These are phyloP conservation scores for Netelia inedita DNA, from an alignment of 2,888 invertebrate species.

Conservation along the genomic window DNA sequence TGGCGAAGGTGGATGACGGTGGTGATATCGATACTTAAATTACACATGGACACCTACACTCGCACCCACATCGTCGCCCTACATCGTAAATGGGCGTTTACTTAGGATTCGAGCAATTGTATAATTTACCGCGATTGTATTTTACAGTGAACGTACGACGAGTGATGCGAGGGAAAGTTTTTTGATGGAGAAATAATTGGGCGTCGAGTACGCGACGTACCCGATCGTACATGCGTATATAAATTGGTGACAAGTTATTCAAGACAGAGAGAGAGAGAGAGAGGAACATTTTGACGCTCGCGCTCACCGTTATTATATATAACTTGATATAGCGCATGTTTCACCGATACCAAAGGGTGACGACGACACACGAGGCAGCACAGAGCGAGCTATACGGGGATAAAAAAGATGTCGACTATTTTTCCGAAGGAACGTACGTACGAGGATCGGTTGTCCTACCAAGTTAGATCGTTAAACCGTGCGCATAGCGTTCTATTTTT, in stretches of 20 bases:
- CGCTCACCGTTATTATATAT: constrained; percentile 27
- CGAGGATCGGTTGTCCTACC: background rate
- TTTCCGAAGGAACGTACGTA: constrained; percentile 54
- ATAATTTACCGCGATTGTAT: constrained; percentile 54
- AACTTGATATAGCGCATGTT: constrained; percentile 57
- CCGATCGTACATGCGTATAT: background rate
- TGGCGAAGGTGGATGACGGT: background rate
- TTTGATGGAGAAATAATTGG: background rate
- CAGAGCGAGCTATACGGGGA: constrained; percentile 36
- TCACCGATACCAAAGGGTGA: constrained; percentile 67
- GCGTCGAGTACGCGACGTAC: background rate
- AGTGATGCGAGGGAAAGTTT: background rate
- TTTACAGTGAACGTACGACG: constrained; percentile 12
- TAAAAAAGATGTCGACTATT: constrained; percentile 50
- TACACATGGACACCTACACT: constrained; percentile 34
- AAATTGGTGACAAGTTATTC: background rate
- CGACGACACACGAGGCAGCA: constrained; percentile 1
- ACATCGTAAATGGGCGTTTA: constrained; percentile 61
- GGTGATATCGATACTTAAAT: constrained; percentile 71
- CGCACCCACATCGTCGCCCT: background rate
- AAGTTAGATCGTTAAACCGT: constrained; percentile 14
- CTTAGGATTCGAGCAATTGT: constrained; percentile 51
- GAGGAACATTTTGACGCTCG: constrained; percentile 7
- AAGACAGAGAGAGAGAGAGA: background rate
- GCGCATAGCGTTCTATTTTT: background rate